phyloP scores from a whole-genome alignment of 2,797 vertebrate genomes.

The Halcyon chelicuti region DNA sequence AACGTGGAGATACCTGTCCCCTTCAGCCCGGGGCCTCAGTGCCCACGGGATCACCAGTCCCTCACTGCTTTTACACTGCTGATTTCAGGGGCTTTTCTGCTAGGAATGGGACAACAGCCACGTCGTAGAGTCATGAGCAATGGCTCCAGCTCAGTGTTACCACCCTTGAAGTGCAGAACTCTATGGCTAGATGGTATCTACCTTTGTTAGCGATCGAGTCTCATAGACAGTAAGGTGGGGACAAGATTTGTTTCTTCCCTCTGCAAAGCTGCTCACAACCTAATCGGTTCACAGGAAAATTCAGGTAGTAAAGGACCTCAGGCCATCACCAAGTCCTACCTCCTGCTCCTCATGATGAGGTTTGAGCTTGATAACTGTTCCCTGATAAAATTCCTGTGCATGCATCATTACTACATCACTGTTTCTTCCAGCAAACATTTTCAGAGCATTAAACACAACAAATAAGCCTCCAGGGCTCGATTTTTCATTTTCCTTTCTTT shows the following conservation, averaged over 20 bases:
- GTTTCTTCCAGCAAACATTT: background rate
- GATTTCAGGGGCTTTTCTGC: background rate
- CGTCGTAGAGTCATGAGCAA: rapidly evolving
- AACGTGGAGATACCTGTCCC: background rate
- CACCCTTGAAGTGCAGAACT: background rate
- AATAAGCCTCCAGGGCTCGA: background rate
- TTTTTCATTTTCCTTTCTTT: background rate
- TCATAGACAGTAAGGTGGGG: rapidly evolving
- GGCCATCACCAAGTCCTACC: background rate
- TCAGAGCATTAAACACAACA: conserved; percentile 8
- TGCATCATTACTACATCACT: background rate
- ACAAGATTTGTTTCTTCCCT: background rate
- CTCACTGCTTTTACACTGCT: background rate
- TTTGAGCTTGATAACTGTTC: background rate
- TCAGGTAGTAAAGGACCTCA: background rate
- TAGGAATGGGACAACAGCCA: background rate
- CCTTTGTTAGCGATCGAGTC: background rate
- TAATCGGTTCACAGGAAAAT: conserved; percentile 33
- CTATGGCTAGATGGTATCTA: background rate
- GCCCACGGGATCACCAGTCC: background rate
- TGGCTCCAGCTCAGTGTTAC: background rate
- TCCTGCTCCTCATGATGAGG: background rate
- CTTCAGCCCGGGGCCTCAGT: background rate
- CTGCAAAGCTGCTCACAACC: conserved; percentile 9
- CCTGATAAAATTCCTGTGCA: background rate